These are phyloP conservation scores for Galaxias olidus DNA, from an alignment of 2,797 vertebrate species.

Conservation along the genomic window DNA sequence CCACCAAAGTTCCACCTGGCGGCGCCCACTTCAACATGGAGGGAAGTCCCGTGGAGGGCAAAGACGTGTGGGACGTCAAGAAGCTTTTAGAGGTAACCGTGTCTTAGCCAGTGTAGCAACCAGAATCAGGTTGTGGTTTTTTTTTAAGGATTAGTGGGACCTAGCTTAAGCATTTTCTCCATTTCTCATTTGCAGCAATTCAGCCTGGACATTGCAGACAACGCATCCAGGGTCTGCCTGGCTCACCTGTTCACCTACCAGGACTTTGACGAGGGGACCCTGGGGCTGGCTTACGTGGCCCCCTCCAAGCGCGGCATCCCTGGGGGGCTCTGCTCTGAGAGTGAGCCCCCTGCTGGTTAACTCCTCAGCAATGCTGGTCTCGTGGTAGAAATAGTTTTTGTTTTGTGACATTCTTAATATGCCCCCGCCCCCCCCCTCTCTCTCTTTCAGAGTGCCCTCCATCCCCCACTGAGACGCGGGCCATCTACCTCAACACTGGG, in stretches of 20 bases:
- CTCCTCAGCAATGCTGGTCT: no score
- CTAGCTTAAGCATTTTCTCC: not conserved
- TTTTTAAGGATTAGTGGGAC: not conserved
- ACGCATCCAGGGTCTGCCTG: constrained; percentile 89
- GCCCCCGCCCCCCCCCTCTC: not conserved
- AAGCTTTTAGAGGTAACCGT: constrained; percentile 86
- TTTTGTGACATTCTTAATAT: not conserved
- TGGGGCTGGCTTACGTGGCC: constrained; percentile 94
- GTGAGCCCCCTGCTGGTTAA: constrained; percentile 62
- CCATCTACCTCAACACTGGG: constrained; percentile 94
- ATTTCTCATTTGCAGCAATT: constrained; percentile 83
- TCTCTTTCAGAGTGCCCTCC: constrained; percentile 79
- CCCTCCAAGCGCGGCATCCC: constrained; percentile 87
- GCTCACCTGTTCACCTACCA: constrained; percentile 98
- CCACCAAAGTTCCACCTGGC: constrained; percentile 66
- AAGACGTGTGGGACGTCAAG: constrained; percentile 95
- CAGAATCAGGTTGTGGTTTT: not conserved
- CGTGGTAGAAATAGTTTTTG: not conserved
- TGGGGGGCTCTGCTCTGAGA: constrained; percentile 93
- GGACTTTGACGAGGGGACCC: constrained; percentile 95
- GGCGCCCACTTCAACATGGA: constrained; percentile 90
- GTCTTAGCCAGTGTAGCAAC: not conserved
- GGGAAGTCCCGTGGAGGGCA: constrained; percentile 76
- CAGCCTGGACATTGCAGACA: constrained; percentile 90
- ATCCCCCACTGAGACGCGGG: constrained; percentile 71